Evolutionary conservation across 2,888 invertebrate genomes (phyloP).

Genomic region (Agrotis exclamationis): DNA sequence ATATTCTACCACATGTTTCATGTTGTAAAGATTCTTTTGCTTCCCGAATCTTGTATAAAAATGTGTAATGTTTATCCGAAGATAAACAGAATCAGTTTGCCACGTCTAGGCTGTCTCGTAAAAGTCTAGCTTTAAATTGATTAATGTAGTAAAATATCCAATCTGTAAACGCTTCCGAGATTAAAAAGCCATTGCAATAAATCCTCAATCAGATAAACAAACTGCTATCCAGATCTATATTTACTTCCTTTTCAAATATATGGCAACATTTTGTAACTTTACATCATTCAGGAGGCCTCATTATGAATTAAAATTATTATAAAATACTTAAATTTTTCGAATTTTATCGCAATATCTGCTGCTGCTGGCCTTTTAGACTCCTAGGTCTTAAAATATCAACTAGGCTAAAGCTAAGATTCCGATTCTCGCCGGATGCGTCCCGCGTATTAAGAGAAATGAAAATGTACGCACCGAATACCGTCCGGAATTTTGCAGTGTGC

Average conservation of each 20-base stretch:
- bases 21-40: background rate
- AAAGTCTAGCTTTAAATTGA: conserved; percentile 21
- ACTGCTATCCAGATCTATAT: background rate
- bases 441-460: too few species aligned
- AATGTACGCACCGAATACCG: too few species aligned
- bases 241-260: background rate
- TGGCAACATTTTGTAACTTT: conserved; percentile 9
- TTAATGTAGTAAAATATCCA: conserved; percentile 2
- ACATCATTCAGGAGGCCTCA: background rate
- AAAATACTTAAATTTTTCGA: too few species aligned
- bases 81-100: conserved; percentile 17
- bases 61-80: background rate
- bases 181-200: conserved; percentile 23
- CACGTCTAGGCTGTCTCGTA: conserved; percentile 26
- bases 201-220: conserved; percentile 23
- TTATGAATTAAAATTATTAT: too few species aligned
- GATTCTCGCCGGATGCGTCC: too few species aligned
- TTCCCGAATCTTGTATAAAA: conserved; percentile 5
- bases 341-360: too few species aligned
- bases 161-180: background rate
- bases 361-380: too few species aligned
- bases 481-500: too few species aligned
- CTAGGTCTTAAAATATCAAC: too few species aligned
- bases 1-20: background rate
- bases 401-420: too few species aligned